Evolutionary conservation across 2,113 vertebrate species (phyloP).

Genomic region (Cettia cetti): DNA sequence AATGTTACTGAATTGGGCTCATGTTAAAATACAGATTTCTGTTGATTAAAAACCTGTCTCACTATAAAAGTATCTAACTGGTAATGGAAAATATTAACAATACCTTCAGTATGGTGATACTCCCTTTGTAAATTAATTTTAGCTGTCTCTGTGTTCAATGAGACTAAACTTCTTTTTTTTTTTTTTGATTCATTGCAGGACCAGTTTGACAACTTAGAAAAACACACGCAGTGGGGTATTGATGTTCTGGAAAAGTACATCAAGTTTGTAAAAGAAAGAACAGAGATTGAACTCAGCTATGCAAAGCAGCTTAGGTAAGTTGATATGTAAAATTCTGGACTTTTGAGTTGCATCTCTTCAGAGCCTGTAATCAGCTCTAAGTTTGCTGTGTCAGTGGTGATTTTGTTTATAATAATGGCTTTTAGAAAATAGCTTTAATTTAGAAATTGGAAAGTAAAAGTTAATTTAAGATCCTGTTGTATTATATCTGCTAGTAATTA

Average conservation of each 20-base stretch:
- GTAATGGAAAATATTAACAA: conserved; percentile 38
- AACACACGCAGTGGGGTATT: conserved; percentile 94
- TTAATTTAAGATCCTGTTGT: background rate
- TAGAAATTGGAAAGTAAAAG: background rate
- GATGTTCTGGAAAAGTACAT: conserved; percentile 93
- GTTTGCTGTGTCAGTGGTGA: background rate
- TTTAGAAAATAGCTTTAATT: background rate
- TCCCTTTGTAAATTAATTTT: background rate
- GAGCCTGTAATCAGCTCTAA: background rate
- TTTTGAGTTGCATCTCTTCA: background rate
- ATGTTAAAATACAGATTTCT: background rate
- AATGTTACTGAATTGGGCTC: background rate
- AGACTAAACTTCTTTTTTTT: background rate
- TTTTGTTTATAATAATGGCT: background rate
- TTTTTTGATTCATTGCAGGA: conserved; percentile 76
- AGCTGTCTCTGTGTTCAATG: background rate
- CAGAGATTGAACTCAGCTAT: conserved; percentile 95
- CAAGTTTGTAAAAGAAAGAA: conserved; percentile 96
- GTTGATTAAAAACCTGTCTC: background rate
- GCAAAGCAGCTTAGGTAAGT: conserved; percentile 98
- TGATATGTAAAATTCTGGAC: background rate
- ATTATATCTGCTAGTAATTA: background rate
- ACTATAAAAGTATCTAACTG: background rate
- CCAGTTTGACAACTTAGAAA: conserved; percentile 97
- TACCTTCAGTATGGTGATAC: background rate